Evolutionary conservation across 2,888 invertebrate species (phyloP).

Genomic region (Hipparchia semele): DNA sequence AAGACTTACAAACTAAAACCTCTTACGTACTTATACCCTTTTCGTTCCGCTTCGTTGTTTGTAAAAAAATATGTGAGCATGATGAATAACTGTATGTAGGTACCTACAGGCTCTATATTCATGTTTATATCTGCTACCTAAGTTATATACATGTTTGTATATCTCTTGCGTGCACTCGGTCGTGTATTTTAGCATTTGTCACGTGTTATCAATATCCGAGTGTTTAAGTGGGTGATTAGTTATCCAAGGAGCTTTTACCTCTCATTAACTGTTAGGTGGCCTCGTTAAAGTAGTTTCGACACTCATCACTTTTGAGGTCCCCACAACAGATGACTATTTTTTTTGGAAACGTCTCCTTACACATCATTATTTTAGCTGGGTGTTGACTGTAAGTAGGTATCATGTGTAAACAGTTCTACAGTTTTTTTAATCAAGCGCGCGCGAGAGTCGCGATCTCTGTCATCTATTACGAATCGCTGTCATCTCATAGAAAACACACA

Average conservation of each 20-base stretch:
- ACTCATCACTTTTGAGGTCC: conserved; percentile 48
- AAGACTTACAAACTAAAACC: no score
- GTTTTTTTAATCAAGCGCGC: no score
- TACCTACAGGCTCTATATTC: conserved; percentile 4
- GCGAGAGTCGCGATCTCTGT: no score
- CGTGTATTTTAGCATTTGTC: conserved; percentile 45
- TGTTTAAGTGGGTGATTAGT: conserved; percentile 52
- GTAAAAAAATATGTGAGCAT: conserved; percentile 13
- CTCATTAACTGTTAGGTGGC: conserved; percentile 74
- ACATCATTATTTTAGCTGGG: background rate
- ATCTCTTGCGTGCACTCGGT: conserved; percentile 35
- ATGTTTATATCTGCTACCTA: conserved; percentile 33
- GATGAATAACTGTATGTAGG: conserved; percentile 25
- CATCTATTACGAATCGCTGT: no score
- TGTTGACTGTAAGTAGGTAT: background rate
- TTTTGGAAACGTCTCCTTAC: conserved; percentile 11
- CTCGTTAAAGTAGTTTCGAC: conserved; percentile 65
- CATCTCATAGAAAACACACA: no score
- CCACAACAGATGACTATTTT: conserved; percentile 20
- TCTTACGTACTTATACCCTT: no score
- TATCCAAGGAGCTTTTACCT: conserved; percentile 73
- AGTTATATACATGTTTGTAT: conserved; percentile 20
- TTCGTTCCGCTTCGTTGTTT: background rate
- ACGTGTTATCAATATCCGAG: conserved; percentile 48
- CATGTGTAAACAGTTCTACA: no score